A percentile compares a stretch with the other conserved stretches of the same genome.
These are phyloP conservation scores for Mallateleia sp. DNA, from an alignment of 2,888 invertebrate genomes.

Conservation along the genomic window DNA sequence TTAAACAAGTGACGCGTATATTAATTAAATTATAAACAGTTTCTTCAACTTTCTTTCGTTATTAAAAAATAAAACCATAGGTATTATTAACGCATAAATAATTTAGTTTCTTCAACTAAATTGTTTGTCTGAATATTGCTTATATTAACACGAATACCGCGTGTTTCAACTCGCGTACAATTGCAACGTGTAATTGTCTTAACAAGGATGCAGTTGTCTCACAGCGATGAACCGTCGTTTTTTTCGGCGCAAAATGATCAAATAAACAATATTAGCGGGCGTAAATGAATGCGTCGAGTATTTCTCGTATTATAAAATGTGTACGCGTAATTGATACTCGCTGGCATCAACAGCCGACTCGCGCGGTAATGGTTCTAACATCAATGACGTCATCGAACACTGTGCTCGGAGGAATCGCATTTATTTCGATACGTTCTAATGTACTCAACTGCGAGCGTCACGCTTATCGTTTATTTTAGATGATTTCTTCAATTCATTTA, in stretches of 20 bases:
- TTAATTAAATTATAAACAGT: not conserved
- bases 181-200: conserved; percentile 57
- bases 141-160: conserved; percentile 33
- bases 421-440: conserved; percentile 52
- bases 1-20: not conserved
- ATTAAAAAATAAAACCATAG: too few species aligned
- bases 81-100: too few species aligned
- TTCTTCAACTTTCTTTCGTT: too few species aligned
- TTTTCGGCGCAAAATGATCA: conserved; percentile 41
- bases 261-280: conserved; percentile 40
- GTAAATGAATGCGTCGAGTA: conserved; percentile 44
- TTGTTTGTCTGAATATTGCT: conserved; percentile 29
- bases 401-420: conserved; percentile 46
- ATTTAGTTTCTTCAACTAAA: conserved; percentile 26
- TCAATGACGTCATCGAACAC: conserved; percentile 58
- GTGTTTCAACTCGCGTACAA: conserved; percentile 44
- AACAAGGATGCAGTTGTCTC: conserved; percentile 68
- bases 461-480: conserved; percentile 55
- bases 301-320: conserved; percentile 56
- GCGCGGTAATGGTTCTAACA: conserved; percentile 54
- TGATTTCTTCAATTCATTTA: conserved; percentile 52
- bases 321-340: conserved; percentile 54
- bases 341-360: conserved; percentile 33
- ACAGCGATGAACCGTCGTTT: conserved; percentile 1
- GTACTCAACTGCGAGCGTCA: conserved; percentile 53